phyloP scores from a whole-genome alignment of 2,113 vertebrate genomes.

The Ochotona curzoniae region DNA sequence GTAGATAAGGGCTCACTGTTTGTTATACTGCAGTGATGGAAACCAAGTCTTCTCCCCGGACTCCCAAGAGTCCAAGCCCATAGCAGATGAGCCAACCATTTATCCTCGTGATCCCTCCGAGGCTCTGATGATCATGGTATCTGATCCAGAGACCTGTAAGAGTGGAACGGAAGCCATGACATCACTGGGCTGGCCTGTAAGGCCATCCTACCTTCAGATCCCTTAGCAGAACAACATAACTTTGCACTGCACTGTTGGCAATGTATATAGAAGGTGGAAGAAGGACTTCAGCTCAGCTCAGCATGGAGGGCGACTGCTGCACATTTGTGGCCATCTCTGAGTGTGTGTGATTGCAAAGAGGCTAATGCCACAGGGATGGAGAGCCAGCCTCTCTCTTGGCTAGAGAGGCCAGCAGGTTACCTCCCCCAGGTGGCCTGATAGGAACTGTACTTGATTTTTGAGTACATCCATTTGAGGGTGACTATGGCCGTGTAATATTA shows the following conservation, averaged over 20 bases:
- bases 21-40: not conserved
- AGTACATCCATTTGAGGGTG: not conserved
- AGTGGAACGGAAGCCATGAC: not conserved
- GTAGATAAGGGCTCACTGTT: not conserved
- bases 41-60: not conserved
- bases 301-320: not conserved
- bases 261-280: not conserved
- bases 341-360: not conserved
- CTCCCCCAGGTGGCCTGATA: not conserved
- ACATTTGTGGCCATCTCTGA: not conserved
- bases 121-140: not conserved
- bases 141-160: not conserved
- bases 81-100: not conserved
- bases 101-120: not conserved
- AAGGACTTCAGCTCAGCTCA: not conserved
- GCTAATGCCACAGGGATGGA: not conserved
- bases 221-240: not conserved
- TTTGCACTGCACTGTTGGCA: not conserved
- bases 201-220: not conserved
- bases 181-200: not conserved
- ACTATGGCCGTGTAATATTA: not conserved
- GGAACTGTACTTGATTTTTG: conserved; percentile 6
- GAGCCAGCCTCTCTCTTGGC: not conserved
- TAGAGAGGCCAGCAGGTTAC: not conserved
- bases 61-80: not conserved